phyloP scores from a whole-genome alignment of 1,140 invertebrate genomes.

The Listronotus bonariensis region DNA sequence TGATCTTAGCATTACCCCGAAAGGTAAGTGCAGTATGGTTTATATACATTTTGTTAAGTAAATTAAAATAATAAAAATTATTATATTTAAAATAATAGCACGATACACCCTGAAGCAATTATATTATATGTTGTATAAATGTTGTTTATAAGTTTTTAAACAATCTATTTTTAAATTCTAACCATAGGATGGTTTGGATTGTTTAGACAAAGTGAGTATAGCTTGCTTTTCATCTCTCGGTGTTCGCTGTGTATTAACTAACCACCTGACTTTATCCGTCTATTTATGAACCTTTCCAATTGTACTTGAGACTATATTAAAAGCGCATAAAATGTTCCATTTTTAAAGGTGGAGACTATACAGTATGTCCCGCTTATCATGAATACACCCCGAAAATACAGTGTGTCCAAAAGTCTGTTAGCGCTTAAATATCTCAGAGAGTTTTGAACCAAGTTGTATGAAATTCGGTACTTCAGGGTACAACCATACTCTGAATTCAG shows the following conservation, averaged over 20 bases:
- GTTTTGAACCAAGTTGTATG: too few relatives aligned
- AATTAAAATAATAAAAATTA: too few relatives aligned
- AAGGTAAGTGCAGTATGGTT: constrained; percentile 66
- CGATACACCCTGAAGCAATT: too few relatives aligned
- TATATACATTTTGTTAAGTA: too few relatives aligned
- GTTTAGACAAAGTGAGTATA: constrained; percentile 55
- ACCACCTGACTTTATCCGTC: constrained; percentile 2
- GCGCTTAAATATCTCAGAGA: too few relatives aligned
- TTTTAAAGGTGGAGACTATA: too few relatives aligned
- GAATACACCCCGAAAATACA: too few relatives aligned
- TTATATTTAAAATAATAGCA: too few relatives aligned
- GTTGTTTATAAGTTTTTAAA: constrained; percentile 31
- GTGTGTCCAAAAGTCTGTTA: too few relatives aligned
- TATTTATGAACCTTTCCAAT: neutral
- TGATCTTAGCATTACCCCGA: constrained; percentile 88
- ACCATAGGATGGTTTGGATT: constrained; percentile 54
- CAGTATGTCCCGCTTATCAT: too few relatives aligned
- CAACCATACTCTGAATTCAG: too few relatives aligned
- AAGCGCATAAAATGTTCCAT: neutral
- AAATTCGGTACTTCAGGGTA: too few relatives aligned
- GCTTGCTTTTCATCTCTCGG: constrained; percentile 18
- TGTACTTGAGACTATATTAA: neutral
- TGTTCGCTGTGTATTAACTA: constrained; percentile 18
- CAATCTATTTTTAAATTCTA: constrained; percentile 42
- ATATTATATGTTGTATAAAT: constrained; percentile 5